These are phyloP conservation scores for Drosophila cognata DNA, from an alignment of 2,888 invertebrate species.

Conservation along the genomic window DNA sequence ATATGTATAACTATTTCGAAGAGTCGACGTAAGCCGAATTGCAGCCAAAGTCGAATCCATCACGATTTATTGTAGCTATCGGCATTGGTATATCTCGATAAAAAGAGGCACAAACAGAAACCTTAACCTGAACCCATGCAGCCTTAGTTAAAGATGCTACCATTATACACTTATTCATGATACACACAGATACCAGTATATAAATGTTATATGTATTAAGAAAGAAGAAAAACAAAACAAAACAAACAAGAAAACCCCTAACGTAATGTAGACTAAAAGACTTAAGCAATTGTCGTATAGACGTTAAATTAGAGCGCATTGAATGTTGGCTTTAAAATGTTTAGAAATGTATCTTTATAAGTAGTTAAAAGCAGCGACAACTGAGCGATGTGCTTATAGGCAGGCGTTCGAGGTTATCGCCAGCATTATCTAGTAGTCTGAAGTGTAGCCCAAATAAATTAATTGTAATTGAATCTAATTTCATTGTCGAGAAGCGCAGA, in stretches of 20 bases:
- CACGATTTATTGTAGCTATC: neutral
- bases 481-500: conserved; percentile 26
- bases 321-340: conserved; percentile 82
- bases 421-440: conserved; percentile 63
- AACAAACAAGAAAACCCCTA: conserved; percentile 25
- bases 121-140: conserved; percentile 32
- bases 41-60: conserved; percentile 1
- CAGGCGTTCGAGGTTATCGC: conserved; percentile 40
- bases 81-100: conserved; percentile 1
- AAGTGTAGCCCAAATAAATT: conserved; percentile 41
- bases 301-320: conserved; percentile 84
- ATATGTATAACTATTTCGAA: conserved; percentile 1
- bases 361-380: conserved; percentile 38
- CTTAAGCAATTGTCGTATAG: conserved; percentile 84
- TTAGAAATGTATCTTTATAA: conserved; percentile 48
- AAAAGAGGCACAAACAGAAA: conserved; percentile 11
- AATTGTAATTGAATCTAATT: conserved; percentile 15
- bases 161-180: conserved; percentile 12
- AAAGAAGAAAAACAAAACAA: conserved; percentile 5
- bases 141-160: conserved; percentile 39
- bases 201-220: conserved; percentile 48
- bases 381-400: conserved; percentile 26
- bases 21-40: neutral
- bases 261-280: conserved; percentile 82
- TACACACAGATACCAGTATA: conserved; percentile 26